A percentile compares a stretch with the other conserved stretches of the same genome.
These are phyloP conservation scores for Tympanoctomys barrerae DNA, from an alignment of 2,797 vertebrate genomes.

Conservation along the genomic window DNA sequence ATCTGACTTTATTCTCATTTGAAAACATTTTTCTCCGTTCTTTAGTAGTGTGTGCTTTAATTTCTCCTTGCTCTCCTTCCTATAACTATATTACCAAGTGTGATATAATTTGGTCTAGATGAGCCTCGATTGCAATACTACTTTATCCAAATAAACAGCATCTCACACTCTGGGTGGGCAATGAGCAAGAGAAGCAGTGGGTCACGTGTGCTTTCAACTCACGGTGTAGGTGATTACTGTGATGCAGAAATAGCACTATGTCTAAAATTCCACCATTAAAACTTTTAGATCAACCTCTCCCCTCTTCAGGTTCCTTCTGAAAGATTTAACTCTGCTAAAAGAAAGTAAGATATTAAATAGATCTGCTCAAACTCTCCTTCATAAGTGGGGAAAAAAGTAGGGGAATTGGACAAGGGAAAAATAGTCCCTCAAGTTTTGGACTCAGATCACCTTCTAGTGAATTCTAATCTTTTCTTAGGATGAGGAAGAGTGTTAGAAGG, in stretches of 20 bases:
- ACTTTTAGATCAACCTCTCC: neutral
- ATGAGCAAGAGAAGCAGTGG: neutral
- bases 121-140: neutral
- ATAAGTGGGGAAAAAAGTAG: neutral
- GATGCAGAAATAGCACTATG: neutral
- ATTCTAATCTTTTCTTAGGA: neutral
- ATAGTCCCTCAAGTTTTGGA: neutral
- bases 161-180: neutral
- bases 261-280: neutral
- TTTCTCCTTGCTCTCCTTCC: constrained; percentile 22
- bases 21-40: constrained; percentile 7
- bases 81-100: neutral
- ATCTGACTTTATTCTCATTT: constrained; percentile 46
- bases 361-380: neutral
- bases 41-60: neutral
- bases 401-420: neutral
- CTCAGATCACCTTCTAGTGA: neutral
- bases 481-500: neutral
- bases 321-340: neutral
- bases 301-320: neutral
- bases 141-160: neutral
- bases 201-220: neutral
- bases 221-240: neutral
- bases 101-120: neutral
- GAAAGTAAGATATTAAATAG: neutral